Evolutionary conservation across 1,140 invertebrate genomes (phyloP).

Genomic region (Drosophila oshimai): DNA sequence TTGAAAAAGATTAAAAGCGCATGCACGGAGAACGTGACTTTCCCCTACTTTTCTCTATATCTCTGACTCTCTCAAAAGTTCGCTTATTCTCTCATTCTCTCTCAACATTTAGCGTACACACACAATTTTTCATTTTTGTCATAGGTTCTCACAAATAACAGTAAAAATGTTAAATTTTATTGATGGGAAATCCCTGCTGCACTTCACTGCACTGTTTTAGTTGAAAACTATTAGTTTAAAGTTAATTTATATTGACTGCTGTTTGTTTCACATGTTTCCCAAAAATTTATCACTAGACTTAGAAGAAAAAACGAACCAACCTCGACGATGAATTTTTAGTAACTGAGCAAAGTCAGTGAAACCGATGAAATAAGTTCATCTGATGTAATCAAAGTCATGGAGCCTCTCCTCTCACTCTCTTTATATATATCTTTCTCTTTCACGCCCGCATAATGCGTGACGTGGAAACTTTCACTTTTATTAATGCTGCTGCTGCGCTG

Average conservation of each 20-base stretch:
- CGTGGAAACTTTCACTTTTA: conserved; percentile 71
- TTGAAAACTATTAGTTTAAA: not conserved
- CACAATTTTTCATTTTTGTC: conserved; percentile 13
- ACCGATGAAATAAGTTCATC: conserved; percentile 11
- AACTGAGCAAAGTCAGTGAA: conserved; percentile 51
- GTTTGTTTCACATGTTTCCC: not conserved
- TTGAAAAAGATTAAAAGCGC: not conserved
- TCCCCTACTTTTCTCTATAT: not conserved
- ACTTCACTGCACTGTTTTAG: not conserved
- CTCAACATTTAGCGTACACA: conserved; percentile 36
- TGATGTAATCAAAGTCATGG: conserved; percentile 66
- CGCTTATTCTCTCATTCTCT: not conserved
- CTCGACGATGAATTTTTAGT: conserved; percentile 52
- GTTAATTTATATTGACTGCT: not conserved
- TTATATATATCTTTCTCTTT: not conserved
- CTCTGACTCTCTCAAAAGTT: not conserved
- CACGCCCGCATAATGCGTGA: conserved; percentile 38
- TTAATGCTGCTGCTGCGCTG: conserved; percentile 2
- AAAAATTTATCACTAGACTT: not conserved
- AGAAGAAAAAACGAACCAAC: conserved; percentile 44
- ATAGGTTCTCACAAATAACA: not conserved
- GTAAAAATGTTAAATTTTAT: not conserved
- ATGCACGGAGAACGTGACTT: conserved; percentile 13
- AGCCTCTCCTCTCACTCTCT: not conserved
- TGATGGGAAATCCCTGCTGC: no score